Conservation (phyloP, 2,797 vertebrate species). For the Betta splendens region DNA sequence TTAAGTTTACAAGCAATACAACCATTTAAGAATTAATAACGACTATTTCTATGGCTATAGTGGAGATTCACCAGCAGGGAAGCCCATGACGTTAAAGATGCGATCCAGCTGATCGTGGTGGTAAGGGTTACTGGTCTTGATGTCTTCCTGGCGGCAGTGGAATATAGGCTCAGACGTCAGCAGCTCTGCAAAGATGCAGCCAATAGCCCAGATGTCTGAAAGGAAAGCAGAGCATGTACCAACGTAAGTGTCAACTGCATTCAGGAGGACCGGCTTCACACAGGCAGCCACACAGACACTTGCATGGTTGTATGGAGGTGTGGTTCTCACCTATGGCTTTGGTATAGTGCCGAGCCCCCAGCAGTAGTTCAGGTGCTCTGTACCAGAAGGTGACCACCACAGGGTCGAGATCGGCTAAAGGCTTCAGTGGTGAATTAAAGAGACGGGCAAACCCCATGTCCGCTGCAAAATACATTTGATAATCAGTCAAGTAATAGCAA, state of each 20-base stretch:
- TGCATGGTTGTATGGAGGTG: too few species aligned
- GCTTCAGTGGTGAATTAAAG: conserved; percentile 99
- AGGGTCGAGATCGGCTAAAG: conserved; percentile 99
- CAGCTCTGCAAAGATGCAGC: conserved; percentile 99
- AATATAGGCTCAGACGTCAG: conserved; percentile 99
- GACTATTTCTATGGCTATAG: neutral
- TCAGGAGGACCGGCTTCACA: neutral
- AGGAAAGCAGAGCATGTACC: conserved; percentile 1
- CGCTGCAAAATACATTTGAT: conserved; percentile 76
- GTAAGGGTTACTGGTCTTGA: conserved; percentile 99
- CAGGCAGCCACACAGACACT: too few species aligned
- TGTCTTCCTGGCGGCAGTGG: conserved; percentile 99
- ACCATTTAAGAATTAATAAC: too few species aligned
- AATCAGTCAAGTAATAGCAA: neutral
- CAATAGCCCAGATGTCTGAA: conserved; percentile 99
- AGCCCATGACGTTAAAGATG: conserved; percentile 99
- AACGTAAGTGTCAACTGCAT: neutral
- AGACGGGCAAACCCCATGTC: conserved; percentile 99
- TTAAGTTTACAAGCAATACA: neutral
- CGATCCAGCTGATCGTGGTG: conserved; percentile 99
- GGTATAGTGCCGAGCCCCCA: conserved; percentile 99
- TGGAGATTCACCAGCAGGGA: conserved; percentile 91
- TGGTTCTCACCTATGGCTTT: conserved; percentile 98
- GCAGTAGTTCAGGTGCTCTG: conserved; percentile 97
- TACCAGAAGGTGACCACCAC: conserved; percentile 99